Conservation (phyloP, 1,140 invertebrate genomes). For the Oncopodura yosiiana region DNA sequence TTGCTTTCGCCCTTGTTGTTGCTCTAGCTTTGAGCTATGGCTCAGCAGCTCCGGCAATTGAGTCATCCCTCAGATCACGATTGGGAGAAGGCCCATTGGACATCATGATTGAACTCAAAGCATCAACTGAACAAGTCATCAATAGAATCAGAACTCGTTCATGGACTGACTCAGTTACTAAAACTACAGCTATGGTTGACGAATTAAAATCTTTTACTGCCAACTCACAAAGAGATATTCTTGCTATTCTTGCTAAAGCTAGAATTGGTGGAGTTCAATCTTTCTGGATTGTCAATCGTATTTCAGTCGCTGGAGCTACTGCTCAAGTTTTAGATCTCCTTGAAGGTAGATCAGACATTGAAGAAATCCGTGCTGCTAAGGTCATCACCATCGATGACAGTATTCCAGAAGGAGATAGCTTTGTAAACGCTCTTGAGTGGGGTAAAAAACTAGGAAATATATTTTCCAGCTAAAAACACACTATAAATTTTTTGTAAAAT, state of each 20-base stretch:
- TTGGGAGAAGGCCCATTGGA: background rate
- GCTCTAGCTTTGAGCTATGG: conserved; percentile 17
- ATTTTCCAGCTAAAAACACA: too few species aligned
- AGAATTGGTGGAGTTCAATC: background rate
- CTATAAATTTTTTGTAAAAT: too few species aligned
- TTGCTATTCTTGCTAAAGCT: background rate
- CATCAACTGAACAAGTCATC: background rate
- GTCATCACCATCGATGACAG: background rate
- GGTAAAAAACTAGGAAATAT: too few species aligned
- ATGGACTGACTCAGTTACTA: background rate
- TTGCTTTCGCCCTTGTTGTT: conserved; percentile 6
- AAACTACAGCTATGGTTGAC: conserved; percentile 3
- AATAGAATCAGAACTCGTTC: background rate
- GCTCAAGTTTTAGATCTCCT: background rate
- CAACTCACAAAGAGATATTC: background rate
- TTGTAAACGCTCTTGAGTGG: background rate
- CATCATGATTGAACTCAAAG: conserved; percentile 11
- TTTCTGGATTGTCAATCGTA: conserved; percentile 21
- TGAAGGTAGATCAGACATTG: background rate
- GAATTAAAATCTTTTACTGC: background rate
- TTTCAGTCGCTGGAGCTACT: conserved; percentile 8
- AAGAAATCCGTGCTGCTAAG: conserved; percentile 1
- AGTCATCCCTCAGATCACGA: background rate
- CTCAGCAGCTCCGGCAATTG: conserved; percentile 3
- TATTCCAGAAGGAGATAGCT: background rate